Evolutionary conservation across 2,797 vertebrate genomes (phyloP).

Genomic region (Anguilla anguilla): DNA sequence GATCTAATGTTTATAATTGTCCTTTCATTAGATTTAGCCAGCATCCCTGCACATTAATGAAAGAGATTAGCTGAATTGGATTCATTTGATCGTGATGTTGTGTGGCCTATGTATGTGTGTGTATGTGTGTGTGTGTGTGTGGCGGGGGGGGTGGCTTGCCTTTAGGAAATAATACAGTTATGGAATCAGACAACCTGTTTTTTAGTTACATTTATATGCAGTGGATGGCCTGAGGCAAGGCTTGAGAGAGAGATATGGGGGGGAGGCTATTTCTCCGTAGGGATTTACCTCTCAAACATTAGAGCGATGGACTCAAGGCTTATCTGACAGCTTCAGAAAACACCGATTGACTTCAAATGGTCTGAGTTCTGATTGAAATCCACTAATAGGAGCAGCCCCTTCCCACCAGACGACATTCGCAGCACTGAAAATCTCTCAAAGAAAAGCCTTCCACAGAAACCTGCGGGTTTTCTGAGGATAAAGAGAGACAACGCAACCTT

Average conservation of each 20-base stretch:
- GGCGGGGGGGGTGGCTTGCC: neutral
- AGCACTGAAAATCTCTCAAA: neutral
- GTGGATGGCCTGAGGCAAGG: constrained; percentile 5
- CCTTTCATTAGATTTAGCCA: neutral
- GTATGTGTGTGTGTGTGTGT: too few species aligned
- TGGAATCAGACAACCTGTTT: neutral
- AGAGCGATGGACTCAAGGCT: neutral
- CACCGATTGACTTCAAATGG: constrained; percentile 8
- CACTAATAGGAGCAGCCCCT: neutral
- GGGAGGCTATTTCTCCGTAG: neutral
- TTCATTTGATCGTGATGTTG: neutral
- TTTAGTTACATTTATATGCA: constrained; percentile 7
- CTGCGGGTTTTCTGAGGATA: neutral
- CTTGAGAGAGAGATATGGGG: neutral
- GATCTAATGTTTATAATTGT: neutral
- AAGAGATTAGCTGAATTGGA: neutral
- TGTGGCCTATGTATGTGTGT: neutral
- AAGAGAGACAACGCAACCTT: neutral
- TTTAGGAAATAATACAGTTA: neutral
- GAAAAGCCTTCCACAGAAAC: neutral
- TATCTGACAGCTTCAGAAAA: constrained; percentile 20
- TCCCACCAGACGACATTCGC: neutral
- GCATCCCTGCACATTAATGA: neutral
- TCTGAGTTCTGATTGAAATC: constrained; percentile 7
- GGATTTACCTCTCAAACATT: constrained; percentile 14